Conservation (phyloP, 2,888 invertebrate genomes). For the Eupithecia exiguata region DNA sequence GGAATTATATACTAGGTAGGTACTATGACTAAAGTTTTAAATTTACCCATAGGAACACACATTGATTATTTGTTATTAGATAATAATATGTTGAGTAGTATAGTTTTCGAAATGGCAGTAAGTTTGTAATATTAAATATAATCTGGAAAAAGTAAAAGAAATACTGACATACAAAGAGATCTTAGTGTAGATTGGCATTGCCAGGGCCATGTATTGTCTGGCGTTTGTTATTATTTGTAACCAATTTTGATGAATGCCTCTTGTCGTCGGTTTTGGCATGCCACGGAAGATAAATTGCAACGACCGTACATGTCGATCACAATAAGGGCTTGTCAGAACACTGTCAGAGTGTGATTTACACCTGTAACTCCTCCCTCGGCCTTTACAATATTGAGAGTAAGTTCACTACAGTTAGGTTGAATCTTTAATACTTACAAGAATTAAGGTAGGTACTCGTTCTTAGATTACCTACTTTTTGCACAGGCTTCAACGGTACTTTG, state of each 20-base stretch:
- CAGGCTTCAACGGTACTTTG: not conserved
- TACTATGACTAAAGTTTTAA: too few species aligned
- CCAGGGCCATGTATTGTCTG: not conserved
- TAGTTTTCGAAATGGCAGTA: too few species aligned
- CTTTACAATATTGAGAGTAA: not conserved
- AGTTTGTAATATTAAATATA: too few species aligned
- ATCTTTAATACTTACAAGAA: not conserved
- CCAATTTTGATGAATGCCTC: constrained; percentile 35
- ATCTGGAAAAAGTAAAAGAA: too few species aligned
- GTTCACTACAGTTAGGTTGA: not conserved
- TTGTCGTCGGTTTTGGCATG: constrained; percentile 37
- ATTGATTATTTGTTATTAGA: too few species aligned
- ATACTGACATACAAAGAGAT: too few species aligned
- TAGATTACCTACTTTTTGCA: not conserved
- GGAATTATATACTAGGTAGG: too few species aligned
- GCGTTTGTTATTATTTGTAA: constrained; percentile 2
- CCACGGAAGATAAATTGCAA: constrained; percentile 32
- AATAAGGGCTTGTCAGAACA: constrained; percentile 46
- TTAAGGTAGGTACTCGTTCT: too few species aligned
- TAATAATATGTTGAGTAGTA: too few species aligned
- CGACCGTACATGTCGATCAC: constrained; percentile 46
- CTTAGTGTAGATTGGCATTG: not conserved
- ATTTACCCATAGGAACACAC: too few species aligned
- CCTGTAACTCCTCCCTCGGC: not conserved
- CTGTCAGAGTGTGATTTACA: not conserved